Evolutionary conservation across 2,797 vertebrate genomes (phyloP).

Genomic region (Semotilus atromaculatus): DNA sequence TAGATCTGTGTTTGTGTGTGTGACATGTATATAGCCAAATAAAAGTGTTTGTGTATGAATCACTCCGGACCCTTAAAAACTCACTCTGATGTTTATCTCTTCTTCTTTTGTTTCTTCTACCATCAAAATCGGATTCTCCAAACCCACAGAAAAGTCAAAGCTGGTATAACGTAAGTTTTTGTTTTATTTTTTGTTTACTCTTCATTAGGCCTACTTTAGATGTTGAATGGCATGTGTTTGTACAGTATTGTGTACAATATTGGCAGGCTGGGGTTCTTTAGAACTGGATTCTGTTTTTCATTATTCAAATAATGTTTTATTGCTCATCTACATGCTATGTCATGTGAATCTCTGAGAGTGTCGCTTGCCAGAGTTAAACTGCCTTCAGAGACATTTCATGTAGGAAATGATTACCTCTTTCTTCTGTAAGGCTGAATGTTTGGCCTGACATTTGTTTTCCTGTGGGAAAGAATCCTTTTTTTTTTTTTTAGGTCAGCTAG

Average conservation of each 20-base stretch:
- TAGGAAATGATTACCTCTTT: not conserved
- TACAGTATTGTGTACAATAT: too few species aligned
- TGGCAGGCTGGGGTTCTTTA: not conserved
- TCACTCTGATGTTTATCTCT: constrained; percentile 38
- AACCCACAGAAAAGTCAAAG: constrained; percentile 97
- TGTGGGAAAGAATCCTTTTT: constrained; percentile 18
- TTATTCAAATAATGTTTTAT: not conserved
- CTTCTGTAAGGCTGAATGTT: too few species aligned
- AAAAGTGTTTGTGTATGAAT: constrained; percentile 5
- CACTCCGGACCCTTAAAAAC: not conserved
- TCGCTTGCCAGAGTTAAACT: not conserved
- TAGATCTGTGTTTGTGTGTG: not conserved
- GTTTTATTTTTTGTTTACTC: constrained; percentile 65
- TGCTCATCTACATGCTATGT: not conserved
- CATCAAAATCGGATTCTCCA: constrained; percentile 58
- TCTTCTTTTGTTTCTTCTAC: constrained; percentile 51
- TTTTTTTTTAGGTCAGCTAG: not conserved
- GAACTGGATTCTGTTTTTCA: not conserved
- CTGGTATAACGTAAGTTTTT: constrained; percentile 99
- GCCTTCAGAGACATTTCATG: not conserved
- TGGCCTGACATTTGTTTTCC: constrained; percentile 31
- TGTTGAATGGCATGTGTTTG: not conserved
- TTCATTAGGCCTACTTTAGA: constrained; percentile 49
- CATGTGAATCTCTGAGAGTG: constrained; percentile 1
- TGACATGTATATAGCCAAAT: not conserved